Evolutionary conservation across 2,888 invertebrate genomes (phyloP).

Genomic region (Polyommatus icarus): DNA sequence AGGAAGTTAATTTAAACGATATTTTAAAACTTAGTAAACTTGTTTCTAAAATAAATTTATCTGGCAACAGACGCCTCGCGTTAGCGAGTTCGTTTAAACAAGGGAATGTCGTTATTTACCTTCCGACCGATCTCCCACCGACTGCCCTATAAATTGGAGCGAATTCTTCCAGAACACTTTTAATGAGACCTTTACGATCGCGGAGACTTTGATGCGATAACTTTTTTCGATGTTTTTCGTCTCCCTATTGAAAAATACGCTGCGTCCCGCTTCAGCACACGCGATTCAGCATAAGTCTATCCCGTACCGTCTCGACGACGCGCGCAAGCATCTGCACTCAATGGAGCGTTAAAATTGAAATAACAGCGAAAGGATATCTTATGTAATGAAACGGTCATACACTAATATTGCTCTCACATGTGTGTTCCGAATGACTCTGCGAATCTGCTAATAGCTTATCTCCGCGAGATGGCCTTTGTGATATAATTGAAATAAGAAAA

Average conservation of each 20-base stretch:
- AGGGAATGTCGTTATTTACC: conserved; percentile 69
- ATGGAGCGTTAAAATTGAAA: conserved; percentile 79
- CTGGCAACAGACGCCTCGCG: conserved; percentile 29
- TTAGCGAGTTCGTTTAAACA: conserved; percentile 56
- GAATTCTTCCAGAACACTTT: conserved; percentile 75
- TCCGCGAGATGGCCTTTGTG: conserved; percentile 10
- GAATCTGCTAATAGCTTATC: conserved; percentile 25
- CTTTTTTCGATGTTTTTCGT: conserved; percentile 76
- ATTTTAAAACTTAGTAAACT: conserved; percentile 25
- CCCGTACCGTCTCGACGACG: conserved; percentile 57
- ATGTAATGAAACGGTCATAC: conserved; percentile 53
- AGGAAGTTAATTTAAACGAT: conserved; percentile 21
- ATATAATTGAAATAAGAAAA: conserved; percentile 25
- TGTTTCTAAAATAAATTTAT: conserved; percentile 27
- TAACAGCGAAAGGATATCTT: conserved; percentile 70
- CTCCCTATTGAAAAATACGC: conserved; percentile 63
- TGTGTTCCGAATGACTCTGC: conserved; percentile 30
- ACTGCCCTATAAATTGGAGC: conserved; percentile 72
- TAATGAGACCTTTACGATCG: conserved; percentile 75
- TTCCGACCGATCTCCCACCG: conserved; percentile 62
- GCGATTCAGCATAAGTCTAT: conserved; percentile 46
- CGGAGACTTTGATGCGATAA: conserved; percentile 75
- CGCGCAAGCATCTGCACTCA: conserved; percentile 76
- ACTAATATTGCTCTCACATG: conserved; percentile 35
- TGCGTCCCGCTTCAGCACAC: conserved; percentile 53